Evolutionary conservation across 2,888 invertebrate genomes (phyloP).

Genomic region (Coenonympha glycerion): DNA sequence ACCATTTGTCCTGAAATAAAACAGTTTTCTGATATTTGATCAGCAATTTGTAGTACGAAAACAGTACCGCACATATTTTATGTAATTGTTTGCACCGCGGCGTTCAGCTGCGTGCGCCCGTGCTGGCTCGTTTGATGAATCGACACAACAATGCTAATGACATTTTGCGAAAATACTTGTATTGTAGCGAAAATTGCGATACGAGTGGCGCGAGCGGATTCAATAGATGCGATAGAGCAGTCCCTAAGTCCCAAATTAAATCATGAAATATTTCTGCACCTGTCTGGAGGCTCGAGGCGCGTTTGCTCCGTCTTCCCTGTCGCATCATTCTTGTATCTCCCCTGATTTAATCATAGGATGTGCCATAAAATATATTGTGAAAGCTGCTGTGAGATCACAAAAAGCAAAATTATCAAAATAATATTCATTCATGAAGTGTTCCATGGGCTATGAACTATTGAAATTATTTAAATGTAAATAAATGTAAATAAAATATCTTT

Average conservation of each 20-base stretch:
- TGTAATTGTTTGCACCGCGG: conserved; percentile 31
- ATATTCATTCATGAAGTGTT: too few relatives aligned
- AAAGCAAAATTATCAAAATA: too few relatives aligned
- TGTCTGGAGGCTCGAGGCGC: conserved; percentile 55
- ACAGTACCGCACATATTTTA: conserved; percentile 32
- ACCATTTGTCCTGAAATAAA: conserved; percentile 58
- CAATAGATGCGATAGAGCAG: conserved; percentile 71
- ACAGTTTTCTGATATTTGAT: conserved; percentile 50
- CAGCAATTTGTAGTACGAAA: conserved; percentile 36
- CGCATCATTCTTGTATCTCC: conserved; percentile 50
- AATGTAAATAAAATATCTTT: too few relatives aligned
- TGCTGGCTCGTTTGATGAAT: conserved; percentile 30
- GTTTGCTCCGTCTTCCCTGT: conserved; percentile 48
- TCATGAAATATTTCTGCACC: conserved; percentile 73
- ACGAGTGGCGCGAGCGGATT: conserved; percentile 61
- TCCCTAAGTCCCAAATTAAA: conserved; percentile 76
- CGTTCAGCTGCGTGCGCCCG: conserved; percentile 20
- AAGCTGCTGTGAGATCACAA: background rate
- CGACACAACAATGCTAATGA: conserved; percentile 29
- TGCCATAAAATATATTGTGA: conserved; percentile 1
- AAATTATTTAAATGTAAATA: too few relatives aligned
- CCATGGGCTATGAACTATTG: too few relatives aligned
- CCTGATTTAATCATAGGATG: conserved; percentile 38
- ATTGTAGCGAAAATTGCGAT: conserved; percentile 43
- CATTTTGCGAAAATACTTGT: conserved; percentile 31